Conservation (phyloP, 2,888 invertebrate genomes). For the Drosophila koepferae region DNA sequence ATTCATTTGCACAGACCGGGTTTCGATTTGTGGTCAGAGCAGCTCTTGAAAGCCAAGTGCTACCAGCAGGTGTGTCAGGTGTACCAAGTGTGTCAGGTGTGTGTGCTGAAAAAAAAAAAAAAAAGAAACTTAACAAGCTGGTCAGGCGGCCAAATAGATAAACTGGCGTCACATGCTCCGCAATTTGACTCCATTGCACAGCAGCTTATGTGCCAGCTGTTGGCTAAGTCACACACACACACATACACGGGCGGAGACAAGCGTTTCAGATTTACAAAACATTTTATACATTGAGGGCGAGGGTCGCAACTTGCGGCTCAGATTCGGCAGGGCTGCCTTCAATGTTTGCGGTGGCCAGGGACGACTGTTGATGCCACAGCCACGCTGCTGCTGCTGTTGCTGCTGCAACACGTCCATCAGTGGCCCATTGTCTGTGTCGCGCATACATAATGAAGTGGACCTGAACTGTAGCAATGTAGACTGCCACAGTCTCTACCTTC, state of each 20-base stretch:
- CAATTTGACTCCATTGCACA: constrained; percentile 67
- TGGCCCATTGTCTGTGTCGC: constrained; percentile 79
- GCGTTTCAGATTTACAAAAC: constrained; percentile 78
- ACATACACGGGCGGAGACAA: constrained; percentile 46
- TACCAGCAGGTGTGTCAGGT: neutral
- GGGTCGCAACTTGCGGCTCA: constrained; percentile 47
- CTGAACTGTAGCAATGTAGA: constrained; percentile 31
- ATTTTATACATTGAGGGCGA: constrained; percentile 70
- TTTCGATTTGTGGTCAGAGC: constrained; percentile 48
- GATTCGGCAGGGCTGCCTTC: constrained; percentile 38
- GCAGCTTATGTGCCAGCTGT: constrained; percentile 48
- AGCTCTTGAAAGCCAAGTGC: constrained; percentile 2
- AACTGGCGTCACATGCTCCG: constrained; percentile 66
- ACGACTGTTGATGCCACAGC: constrained; percentile 44
- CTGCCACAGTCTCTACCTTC: neutral
- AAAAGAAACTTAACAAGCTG: constrained; percentile 67
- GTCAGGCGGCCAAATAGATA: constrained; percentile 67
- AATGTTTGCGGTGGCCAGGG: constrained; percentile 58
- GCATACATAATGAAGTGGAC: constrained; percentile 77
- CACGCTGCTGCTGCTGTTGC: constrained; percentile 28
- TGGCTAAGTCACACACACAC: constrained; percentile 32
- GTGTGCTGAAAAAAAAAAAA: constrained; percentile 41
- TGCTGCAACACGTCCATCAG: constrained; percentile 78
- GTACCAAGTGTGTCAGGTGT: neutral
- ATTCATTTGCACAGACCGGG: constrained; percentile 39